phyloP scores from a whole-genome alignment of 2,888 invertebrate species.

The Agrilus mali region DNA sequence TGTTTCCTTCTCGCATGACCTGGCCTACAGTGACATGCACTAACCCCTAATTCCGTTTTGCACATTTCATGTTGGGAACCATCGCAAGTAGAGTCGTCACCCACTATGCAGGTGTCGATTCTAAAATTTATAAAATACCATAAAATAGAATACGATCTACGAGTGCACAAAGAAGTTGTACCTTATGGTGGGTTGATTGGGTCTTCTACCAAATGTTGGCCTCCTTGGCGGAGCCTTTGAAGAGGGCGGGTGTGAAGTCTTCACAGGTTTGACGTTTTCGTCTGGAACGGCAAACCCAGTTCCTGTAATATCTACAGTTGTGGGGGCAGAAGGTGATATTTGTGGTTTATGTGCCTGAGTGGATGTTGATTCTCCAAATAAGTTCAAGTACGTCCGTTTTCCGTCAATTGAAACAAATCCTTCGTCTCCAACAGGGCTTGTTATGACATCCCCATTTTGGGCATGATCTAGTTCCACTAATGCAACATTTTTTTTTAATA shows the following conservation, averaged over 20 bases:
- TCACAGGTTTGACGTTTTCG: conserved; percentile 32
- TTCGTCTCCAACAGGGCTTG: conserved; percentile 66
- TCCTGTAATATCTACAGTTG: conserved; percentile 36
- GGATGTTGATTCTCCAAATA: conserved; percentile 54
- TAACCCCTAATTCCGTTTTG: conserved; percentile 74
- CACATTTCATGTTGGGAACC: conserved; percentile 79
- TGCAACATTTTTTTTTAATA: conserved; percentile 15
- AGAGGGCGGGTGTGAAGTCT: conserved; percentile 22
- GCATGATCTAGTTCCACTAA: conserved; percentile 52
- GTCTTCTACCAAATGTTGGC: conserved; percentile 45
- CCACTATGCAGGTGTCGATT: conserved; percentile 89
- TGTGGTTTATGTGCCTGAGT: conserved; percentile 24
- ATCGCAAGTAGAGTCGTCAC: conserved; percentile 84
- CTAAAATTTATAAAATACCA: conserved; percentile 26
- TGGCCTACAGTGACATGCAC: conserved; percentile 78
- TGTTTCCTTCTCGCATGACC: conserved; percentile 59
- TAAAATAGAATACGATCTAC: no score
- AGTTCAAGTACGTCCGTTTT: conserved; percentile 75
- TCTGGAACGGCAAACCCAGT: conserved; percentile 55
- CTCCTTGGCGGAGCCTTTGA: conserved; percentile 37
- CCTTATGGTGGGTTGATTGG: conserved; percentile 58
- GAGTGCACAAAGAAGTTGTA: conserved; percentile 16
- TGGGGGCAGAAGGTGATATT: conserved; percentile 28
- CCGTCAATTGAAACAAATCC: conserved; percentile 88
- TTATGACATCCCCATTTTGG: conserved; percentile 55